Evolutionary conservation across 2,888 invertebrate genomes (phyloP).

Genomic region (Mythimna ferrago): DNA sequence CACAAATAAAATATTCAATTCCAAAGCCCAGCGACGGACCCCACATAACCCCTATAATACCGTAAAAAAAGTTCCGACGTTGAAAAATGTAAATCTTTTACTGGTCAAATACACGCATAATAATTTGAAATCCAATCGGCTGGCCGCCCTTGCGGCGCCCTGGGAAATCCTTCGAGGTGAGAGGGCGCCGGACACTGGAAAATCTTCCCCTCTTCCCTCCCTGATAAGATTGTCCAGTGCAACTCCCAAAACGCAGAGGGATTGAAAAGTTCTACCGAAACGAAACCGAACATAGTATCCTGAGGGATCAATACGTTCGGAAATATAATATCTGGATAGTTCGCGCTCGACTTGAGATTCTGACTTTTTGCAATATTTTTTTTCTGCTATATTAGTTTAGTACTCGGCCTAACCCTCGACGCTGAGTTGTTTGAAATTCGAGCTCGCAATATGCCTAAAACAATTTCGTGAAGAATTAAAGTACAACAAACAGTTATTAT

Average conservation of each 20-base stretch:
- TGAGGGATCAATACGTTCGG: slow-evolving; percentile 88
- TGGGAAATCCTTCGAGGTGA: slow-evolving; percentile 88
- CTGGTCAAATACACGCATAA: slow-evolving; percentile 83
- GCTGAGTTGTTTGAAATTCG: slow-evolving; percentile 60
- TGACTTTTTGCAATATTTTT: slow-evolving; percentile 75
- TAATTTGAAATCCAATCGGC: slow-evolving; percentile 88
- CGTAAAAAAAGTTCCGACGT: slow-evolving; percentile 58
- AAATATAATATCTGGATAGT: slow-evolving; percentile 88
- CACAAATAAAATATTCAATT: slow-evolving; percentile 71
- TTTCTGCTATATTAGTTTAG: slow-evolving; percentile 78
- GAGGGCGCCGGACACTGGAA: slow-evolving; percentile 88
- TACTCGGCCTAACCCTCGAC: slow-evolving; percentile 59
- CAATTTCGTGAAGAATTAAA: slow-evolving; percentile 38
- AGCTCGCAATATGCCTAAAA: slow-evolving; percentile 41
- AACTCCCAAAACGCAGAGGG: slow-evolving; percentile 90
- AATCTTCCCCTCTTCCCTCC: slow-evolving; percentile 84
- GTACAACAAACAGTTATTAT: slow-evolving; percentile 40
- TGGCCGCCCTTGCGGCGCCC: slow-evolving; percentile 73
- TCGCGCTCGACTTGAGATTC: slow-evolving; percentile 79
- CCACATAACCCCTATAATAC: slow-evolving; percentile 69
- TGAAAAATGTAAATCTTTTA: slow-evolving; percentile 79
- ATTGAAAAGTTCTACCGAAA: slow-evolving; percentile 89
- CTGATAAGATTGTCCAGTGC: slow-evolving; percentile 90
- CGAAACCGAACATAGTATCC: slow-evolving; percentile 88
- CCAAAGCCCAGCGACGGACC: slow-evolving; percentile 66